phyloP scores from a whole-genome alignment of 2,797 vertebrate species.

The Coregonus suidteri region DNA sequence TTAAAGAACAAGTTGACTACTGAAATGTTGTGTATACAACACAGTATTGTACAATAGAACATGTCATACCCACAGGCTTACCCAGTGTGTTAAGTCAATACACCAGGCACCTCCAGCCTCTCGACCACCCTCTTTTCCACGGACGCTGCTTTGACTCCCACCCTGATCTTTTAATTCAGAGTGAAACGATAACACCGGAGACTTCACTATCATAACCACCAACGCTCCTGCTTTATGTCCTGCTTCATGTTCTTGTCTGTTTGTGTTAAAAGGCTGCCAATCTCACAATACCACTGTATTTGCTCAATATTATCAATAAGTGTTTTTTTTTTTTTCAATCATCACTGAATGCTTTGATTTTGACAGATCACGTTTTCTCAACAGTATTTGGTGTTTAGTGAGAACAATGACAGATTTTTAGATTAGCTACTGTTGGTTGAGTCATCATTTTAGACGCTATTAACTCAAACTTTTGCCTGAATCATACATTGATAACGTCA shows the following conservation, averaged over 20 bases:
- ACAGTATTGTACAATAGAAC: neutral
- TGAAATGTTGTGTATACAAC: neutral
- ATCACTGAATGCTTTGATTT: neutral
- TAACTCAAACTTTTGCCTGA: too few species aligned
- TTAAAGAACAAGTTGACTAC: neutral
- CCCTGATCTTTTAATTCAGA: neutral
- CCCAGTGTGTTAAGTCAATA: neutral
- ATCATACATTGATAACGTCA: neutral
- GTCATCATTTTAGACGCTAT: neutral
- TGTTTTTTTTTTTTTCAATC: neutral
- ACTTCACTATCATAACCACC: constrained; percentile 24
- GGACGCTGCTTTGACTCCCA: neutral
- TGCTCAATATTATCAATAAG: neutral
- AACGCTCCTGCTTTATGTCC: neutral
- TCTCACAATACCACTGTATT: constrained; percentile 12
- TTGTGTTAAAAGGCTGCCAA: constrained; percentile 19
- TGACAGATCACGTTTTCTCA: too few species aligned
- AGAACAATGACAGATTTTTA: neutral
- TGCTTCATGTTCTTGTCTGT: constrained; percentile 1
- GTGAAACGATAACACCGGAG: constrained; percentile 20
- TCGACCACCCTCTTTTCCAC: too few species aligned
- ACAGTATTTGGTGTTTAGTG: neutral
- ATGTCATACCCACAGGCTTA: neutral
- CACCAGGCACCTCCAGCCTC: neutral
- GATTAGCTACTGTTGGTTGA: neutral